Evolutionary conservation across 2,888 invertebrate genomes (phyloP), one percentile per base, ranked within the genome.

Genomic region (Pseudanteris insignis): DNA sequence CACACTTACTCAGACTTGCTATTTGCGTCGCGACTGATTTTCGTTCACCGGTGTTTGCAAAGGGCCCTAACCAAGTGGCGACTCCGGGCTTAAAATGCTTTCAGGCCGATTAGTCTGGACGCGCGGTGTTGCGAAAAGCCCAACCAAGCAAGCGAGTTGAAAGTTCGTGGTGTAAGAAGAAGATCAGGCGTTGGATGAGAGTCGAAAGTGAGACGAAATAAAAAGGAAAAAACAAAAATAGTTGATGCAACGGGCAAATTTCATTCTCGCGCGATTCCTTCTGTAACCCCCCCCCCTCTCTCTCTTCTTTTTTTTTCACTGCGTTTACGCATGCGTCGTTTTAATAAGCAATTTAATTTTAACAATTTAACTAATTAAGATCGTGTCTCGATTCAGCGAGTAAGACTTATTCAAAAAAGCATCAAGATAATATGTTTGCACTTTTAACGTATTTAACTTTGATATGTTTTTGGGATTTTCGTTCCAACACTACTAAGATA

Each of bases 31-130:
- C 47, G 37, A 30, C 53, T 47, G 51, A 60, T 60, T 54, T 47
- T 44, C 29, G 14, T 47, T 53, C 32, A 18, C 41, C 43, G 48
- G 43, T 60, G 40, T 53, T 60, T 51, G 47, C 47, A 41, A 29
- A 60, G 47, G 33, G 18, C 47, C 50, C 47, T 44, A 55, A 40
- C 43, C 15, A 37, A 25, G 28, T 40, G 48, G 48, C 48, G 57
- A 59, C 61, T 59, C 47, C 57, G 50, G 26, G 64, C 67, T 74
- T 67, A 70, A 71, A 74, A 76, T 73, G 75, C 76, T 76, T 75
- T 76, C 73, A 74, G 74, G 72, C 71, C 75, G 75, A 76, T 76
- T 75, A 74, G 75, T 71, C 71, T 70, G 68, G 66, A 68, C 69
- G 65, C 66, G 65, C 64, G 70, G 46, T 64, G 34, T 51, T 53